Percentiles rank a stretch among this genome's conserved stretches.
Conservation (phyloP, 2,113 vertebrate genomes). For the Orycteropus afer region DNA sequence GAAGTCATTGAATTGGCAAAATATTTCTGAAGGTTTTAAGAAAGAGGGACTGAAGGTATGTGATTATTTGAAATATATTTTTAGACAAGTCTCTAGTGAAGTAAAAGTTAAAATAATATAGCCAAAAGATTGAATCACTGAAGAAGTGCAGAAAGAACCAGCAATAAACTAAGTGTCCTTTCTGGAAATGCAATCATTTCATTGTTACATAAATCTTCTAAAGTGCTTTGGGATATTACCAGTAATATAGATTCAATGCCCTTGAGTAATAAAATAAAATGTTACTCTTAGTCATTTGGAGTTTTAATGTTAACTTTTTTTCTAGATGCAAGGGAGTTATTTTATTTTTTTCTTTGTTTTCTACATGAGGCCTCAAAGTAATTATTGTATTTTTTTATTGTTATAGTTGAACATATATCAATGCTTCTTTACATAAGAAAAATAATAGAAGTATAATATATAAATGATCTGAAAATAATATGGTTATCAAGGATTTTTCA, state of each 20-base stretch:
- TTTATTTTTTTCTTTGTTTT: conserved; percentile 50
- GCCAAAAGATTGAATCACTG: conserved; percentile 60
- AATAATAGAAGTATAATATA: neutral
- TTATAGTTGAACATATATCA: conserved; percentile 27
- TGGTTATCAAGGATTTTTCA: neutral
- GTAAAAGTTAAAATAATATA: conserved; percentile 47
- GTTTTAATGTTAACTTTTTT: conserved; percentile 66
- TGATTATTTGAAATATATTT: conserved; percentile 60
- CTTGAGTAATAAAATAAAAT: conserved; percentile 46
- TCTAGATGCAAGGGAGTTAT: neutral
- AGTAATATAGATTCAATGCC: conserved; percentile 51
- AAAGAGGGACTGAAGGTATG: conserved; percentile 34
- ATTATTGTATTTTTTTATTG: conserved; percentile 35
- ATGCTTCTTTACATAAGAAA: conserved; percentile 17
- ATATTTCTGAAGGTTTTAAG: conserved; percentile 50
- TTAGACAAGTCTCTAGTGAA: conserved; percentile 36
- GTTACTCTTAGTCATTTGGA: conserved; percentile 24
- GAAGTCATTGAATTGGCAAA: conserved; percentile 30
- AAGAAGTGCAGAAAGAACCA: conserved; percentile 58
- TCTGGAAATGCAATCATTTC: conserved; percentile 59
- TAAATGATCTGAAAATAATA: conserved; percentile 39
- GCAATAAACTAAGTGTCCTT: conserved; percentile 59
- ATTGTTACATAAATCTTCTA: conserved; percentile 54
- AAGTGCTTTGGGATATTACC: conserved; percentile 50
- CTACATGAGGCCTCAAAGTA: conserved; percentile 36